Base-by-base conservation (phyloP, 1,140 invertebrate species). In the Temnothorax nylanderi region DNA sequence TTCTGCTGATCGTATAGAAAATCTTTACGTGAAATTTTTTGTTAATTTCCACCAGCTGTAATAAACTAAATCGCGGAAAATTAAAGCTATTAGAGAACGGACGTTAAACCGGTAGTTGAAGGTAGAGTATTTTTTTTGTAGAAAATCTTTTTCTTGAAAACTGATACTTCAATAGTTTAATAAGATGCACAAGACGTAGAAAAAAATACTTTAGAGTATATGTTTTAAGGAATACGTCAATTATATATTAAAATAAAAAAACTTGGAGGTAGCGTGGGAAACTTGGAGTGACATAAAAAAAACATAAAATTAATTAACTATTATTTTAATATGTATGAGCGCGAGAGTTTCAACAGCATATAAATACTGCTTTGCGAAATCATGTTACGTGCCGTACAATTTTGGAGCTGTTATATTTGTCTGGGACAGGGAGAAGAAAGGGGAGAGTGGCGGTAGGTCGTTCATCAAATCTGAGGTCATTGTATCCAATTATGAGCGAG, bases 401-500 rank as follows among this genome's bases (percentile, higher is more conserved):
- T 69, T 16, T 49, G 44, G 10, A 54, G 8, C 34, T 44, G 34
- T 44, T 37, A n/a, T 51, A 54, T 47, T 67, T 81, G 13, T 18
- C 8, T 3, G 41, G 3, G 2, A 49, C 26, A 34, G 51, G 4
- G 47, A 58, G 26, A 26, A 32, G 2, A 75, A 16, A 6, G n/a
- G 11, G 3, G 3, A 58, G 78, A 34, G 16, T 10, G 16, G 16
- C 10, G 8, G n/a, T 81, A 44, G 69, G 2, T 62, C 54, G 69
- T 84, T 37, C 69, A 60, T 84, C 69, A 84, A 74, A 60, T 49
- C 69, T 84, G 69, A 16, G 56, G 10, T 32, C 80, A 84, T 62
- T 75, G 69, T 75, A 75, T 84, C 54, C 32, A 84, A 75, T 84
- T 84, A 84, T 75, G 26, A 75, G 54, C 51, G 80, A 82, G 67